phyloP scores from a whole-genome alignment of 1,140 invertebrate species.

The Plutomurus gul region DNA sequence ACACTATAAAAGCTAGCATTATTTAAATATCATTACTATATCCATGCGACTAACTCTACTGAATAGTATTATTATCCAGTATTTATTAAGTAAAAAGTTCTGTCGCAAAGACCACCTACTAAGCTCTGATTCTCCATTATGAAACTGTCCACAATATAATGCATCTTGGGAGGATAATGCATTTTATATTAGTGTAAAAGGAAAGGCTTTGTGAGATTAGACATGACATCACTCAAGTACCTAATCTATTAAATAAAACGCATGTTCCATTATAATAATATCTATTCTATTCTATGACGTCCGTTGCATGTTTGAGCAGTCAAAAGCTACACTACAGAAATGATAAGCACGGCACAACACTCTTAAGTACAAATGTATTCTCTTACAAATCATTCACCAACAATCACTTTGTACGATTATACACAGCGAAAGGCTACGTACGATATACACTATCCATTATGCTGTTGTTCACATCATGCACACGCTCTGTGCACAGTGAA shows the following conservation, averaged over 20 bases:
- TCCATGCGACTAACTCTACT: no score
- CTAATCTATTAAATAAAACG: conserved; percentile 23
- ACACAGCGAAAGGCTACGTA: no score
- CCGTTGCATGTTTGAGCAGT: conserved; percentile 2
- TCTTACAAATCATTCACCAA: background rate
- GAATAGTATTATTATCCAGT: background rate
- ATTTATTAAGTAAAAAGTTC: background rate
- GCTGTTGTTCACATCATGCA: no score
- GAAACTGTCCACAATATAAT: conserved; percentile 25
- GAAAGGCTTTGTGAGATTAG: conserved; percentile 19
- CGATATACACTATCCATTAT: no score
- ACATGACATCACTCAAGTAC: conserved; percentile 25
- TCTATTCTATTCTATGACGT: background rate
- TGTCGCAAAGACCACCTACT: background rate
- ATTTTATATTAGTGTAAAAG: conserved; percentile 15
- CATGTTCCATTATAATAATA: conserved; percentile 23
- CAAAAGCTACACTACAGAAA: background rate
- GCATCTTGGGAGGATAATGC: conserved; percentile 22
- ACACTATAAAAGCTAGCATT: no score
- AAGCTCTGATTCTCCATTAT: conserved; percentile 9
- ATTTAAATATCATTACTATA: no score
- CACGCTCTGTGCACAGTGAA: no score
- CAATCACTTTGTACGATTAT: no score
- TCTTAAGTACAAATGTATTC: background rate
- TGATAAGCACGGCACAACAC: background rate